Evolutionary conservation across 2,113 vertebrate species (phyloP), one percentile per base, ranked within the genome.

Genomic region (Calidris pugnax): DNA sequence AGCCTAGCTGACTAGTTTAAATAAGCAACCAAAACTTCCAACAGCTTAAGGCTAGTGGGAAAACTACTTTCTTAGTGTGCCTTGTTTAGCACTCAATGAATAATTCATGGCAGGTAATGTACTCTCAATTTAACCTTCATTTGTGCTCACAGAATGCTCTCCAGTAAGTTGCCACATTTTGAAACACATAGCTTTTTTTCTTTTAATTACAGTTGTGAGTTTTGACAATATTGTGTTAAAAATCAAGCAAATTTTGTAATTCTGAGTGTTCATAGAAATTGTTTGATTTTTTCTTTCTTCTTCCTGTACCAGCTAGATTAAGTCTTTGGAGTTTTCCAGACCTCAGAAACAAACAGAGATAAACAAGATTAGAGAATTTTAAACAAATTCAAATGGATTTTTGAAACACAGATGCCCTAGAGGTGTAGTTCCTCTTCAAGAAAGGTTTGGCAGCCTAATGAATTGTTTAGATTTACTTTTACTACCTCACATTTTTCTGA

Each of bases 31-130:
- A 84, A 81, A 85, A 33, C 56, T 83, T 68, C 30, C 2, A 2
- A 56, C 24, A 74, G 26, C 41, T 93, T 27, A 55, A 45, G 45
- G 50, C 85, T 84, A 43, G 45, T n/a, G 64, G 89, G 37, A 96
- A 93, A 84, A 86, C 28, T 51, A 39, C 39, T 73, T 77, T 81
- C 50, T 55, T 84, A 19, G 13, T 83, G 41, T 85, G 41, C 26
- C 20, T 57, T 79, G 23, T 92, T 93, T 88, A 95, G 60, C 22
- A 64, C 26, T 73, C 37, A 59, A 47, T 93, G 78, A 95, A 95
- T 96, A 94, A 94, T 95, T 96, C 45, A 95, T 89, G 57, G 43
- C 56, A 68, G 90, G 79, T 75, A 92, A 92, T 68, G 43, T 56
- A 84, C 62, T 82, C 93, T 79, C 56, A 78, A 43, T 89, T 90